Percentiles rank a stretch among this genome's conserved stretches.
These are phyloP conservation scores for Eolophus roseicapilla DNA, from an alignment of 2,113 vertebrate species.

Conservation along the genomic window DNA sequence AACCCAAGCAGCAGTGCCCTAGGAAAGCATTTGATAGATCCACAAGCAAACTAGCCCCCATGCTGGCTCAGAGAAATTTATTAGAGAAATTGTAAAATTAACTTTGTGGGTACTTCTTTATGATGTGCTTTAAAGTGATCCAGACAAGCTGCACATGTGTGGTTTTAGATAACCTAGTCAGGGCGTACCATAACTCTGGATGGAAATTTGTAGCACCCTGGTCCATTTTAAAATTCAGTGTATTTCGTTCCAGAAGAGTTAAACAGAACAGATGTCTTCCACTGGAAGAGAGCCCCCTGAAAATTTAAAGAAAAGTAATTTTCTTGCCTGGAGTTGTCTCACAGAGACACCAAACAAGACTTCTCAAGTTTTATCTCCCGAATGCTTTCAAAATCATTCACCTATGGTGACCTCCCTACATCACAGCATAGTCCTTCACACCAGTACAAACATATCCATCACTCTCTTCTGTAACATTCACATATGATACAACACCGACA, in stretches of 20 bases:
- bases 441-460: not conserved
- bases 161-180: not conserved
- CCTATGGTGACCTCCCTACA: fast-evolving
- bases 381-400: fast-evolving
- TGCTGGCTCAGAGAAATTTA: not conserved
- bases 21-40: not conserved
- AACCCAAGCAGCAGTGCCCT: not conserved
- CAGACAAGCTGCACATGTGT: not conserved
- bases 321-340: not conserved
- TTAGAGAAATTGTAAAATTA: fast-evolving
- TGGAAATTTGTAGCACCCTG: not conserved
- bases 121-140: not conserved
- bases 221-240: not conserved
- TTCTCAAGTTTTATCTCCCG: not conserved
- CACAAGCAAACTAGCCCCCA: fast-evolving
- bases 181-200: not conserved
- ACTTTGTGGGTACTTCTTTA: not conserved
- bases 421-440: not conserved
- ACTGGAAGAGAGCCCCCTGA: not conserved
- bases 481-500: not conserved
- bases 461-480: fast-evolving
- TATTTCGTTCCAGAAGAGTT: not conserved
- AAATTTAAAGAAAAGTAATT: not conserved
- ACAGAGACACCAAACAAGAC: not conserved
- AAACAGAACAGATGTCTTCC: not conserved